Conservation (phyloP, 64 coral and sea anemone genomes). For the Porites australiensis region DNA sequence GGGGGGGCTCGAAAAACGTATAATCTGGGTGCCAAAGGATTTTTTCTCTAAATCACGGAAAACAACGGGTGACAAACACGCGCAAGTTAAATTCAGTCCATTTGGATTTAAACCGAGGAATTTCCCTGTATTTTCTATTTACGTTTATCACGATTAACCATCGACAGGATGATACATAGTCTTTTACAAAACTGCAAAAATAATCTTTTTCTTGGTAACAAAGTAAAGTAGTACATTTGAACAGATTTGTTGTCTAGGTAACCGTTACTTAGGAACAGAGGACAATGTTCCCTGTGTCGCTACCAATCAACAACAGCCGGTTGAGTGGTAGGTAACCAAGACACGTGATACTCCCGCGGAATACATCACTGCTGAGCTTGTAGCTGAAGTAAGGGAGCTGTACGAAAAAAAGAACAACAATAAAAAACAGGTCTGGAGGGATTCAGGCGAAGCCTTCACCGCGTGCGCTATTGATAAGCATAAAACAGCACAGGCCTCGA, state of each 20-base stretch:
- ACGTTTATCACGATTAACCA: no score
- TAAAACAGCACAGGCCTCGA: no score
- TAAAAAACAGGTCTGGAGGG: not conserved
- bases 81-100: no score
- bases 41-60: no score
- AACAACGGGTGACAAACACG: no score
- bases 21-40: no score
- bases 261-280: conserved; percentile 71
- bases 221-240: not conserved
- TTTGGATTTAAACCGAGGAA: no score
- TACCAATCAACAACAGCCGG: conserved; percentile 75
- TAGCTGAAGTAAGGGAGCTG: conserved; percentile 77
- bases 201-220: no score
- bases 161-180: no score
- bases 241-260: not conserved
- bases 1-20: no score
- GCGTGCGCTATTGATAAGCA: not conserved
- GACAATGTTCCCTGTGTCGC: conserved; percentile 88
- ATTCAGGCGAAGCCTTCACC: not conserved
- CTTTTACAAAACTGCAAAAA: no score
- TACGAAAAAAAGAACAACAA: not conserved
- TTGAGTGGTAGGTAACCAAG: conserved; percentile 90
- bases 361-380: conserved; percentile 79
- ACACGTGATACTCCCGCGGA: conserved; percentile 86
- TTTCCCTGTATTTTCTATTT: no score